Evolutionary conservation across 2,113 vertebrate genomes (phyloP).

Genomic region (Zootoca vivipara): DNA sequence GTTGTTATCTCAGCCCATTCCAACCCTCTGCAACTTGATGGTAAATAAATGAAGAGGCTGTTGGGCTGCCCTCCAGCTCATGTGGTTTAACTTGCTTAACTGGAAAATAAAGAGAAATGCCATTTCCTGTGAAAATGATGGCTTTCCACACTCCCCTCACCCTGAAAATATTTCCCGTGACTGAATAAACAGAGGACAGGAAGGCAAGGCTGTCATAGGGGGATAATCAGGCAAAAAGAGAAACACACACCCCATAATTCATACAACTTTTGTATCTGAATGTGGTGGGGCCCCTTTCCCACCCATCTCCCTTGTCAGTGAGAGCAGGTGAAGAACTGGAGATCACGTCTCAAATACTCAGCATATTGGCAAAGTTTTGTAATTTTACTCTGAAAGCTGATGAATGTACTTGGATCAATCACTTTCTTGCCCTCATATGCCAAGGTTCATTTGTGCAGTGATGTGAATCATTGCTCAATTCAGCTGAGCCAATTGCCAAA

Average conservation of each 20-base stretch:
- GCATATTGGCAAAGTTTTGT: not conserved
- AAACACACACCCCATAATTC: not conserved
- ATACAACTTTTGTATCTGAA: not conserved
- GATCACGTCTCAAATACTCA: not conserved
- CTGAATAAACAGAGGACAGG: conserved; percentile 34
- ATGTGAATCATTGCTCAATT: not conserved
- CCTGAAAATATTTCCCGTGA: not conserved
- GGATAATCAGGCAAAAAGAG: not conserved
- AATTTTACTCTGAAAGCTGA: not conserved
- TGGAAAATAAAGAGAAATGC: not conserved
- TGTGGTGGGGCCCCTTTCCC: not conserved
- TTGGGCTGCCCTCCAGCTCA: conserved; percentile 16
- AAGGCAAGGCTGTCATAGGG: not conserved
- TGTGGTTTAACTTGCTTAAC: not conserved
- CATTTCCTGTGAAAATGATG: conserved; percentile 3
- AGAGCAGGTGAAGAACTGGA: not conserved
- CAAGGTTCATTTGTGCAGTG: not conserved
- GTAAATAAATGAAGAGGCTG: conserved; percentile 4
- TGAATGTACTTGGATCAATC: not conserved
- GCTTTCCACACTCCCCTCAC: not conserved
- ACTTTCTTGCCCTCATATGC: not conserved
- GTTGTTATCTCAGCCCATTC: conserved; percentile 1
- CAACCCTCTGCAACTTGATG: not conserved
- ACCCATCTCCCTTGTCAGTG: not conserved
- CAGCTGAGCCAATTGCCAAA: no score